Conservation (phyloP, 2,888 invertebrate species). For the Litoditis marina region DNA sequence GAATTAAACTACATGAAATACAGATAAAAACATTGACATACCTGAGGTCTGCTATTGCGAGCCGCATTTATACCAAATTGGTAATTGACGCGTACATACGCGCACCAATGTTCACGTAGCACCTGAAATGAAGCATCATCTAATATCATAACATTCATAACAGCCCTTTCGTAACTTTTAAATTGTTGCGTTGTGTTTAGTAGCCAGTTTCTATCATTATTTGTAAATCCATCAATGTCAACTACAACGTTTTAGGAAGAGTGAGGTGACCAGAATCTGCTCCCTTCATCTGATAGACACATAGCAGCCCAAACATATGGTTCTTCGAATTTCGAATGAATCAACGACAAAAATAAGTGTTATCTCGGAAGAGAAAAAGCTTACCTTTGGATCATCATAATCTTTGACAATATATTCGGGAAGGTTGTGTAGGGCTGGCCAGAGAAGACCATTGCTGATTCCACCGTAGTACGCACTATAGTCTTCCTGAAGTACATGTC, state of each 20-base stretch:
- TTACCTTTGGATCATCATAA: conserved; percentile 41
- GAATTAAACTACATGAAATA: no score
- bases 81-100: conserved; percentile 56
- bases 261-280: no score
- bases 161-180: not conserved
- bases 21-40: no score
- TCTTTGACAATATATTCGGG: conserved; percentile 52
- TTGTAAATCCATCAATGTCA: not conserved
- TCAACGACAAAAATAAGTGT: not conserved
- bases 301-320: not conserved
- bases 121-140: conserved; percentile 13
- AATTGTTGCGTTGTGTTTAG: no score
- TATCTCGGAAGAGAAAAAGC: no score
- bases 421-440: conserved; percentile 57
- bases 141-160: not conserved
- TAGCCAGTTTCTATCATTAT: no score
- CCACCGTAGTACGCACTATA: conserved; percentile 56
- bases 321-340: not conserved
- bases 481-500: conserved; percentile 36
- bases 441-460: conserved; percentile 54
- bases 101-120: conserved; percentile 51
- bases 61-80: conserved; percentile 55
- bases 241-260: no score
- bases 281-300: no score
- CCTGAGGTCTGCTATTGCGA: conserved; percentile 52